phyloP scores from a whole-genome alignment of 2,888 invertebrate genomes.

The Mystacides longicornis region DNA sequence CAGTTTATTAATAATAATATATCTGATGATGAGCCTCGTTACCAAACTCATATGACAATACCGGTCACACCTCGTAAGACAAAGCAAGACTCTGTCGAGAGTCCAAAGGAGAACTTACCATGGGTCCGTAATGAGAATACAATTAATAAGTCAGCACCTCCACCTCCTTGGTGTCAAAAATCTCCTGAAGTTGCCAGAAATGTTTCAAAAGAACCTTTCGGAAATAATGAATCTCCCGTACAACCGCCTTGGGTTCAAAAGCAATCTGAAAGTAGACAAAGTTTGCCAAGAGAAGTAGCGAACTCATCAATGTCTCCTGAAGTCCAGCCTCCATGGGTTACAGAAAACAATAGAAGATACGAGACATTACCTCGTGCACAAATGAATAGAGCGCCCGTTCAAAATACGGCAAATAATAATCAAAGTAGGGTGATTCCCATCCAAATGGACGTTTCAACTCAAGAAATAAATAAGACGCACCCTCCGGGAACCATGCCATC shows the following conservation, averaged over 20 bases:
- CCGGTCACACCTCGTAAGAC: slow-evolving; percentile 42
- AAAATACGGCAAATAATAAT: slow-evolving; percentile 5
- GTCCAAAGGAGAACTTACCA: slow-evolving; percentile 42
- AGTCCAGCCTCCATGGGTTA: slow-evolving; percentile 41
- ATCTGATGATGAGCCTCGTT: slow-evolving; percentile 33
- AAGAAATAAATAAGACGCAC: slow-evolving; percentile 35
- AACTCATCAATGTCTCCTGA: slow-evolving; percentile 35
- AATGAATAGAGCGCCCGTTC: slow-evolving; percentile 28
- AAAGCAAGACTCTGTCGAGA: slow-evolving; percentile 39
- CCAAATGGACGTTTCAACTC: slow-evolving; percentile 52
- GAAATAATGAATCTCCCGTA: slow-evolving; percentile 41
- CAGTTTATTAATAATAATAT: slow-evolving; percentile 31
- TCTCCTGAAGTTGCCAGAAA: slow-evolving; percentile 41
- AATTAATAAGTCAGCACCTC: slow-evolving; percentile 17
- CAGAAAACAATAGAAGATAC: slow-evolving; percentile 44
- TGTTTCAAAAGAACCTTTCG: slow-evolving; percentile 34
- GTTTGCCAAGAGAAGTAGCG: slow-evolving; percentile 35
- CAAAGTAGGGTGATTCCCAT: slow-evolving; percentile 54
- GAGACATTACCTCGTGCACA: slow-evolving; percentile 39
- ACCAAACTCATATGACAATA: slow-evolving; percentile 46
- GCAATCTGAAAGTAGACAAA: slow-evolving; percentile 39
- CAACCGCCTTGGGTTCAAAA: slow-evolving; percentile 44
- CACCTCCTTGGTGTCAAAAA: slow-evolving; percentile 40
- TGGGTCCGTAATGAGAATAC: slow-evolving; percentile 37
- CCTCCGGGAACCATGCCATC: slow-evolving; percentile 29